These are phyloP conservation scores for Parthenolecanium corni DNA, from an alignment of 2,888 invertebrate genomes.

Conservation along the genomic window DNA sequence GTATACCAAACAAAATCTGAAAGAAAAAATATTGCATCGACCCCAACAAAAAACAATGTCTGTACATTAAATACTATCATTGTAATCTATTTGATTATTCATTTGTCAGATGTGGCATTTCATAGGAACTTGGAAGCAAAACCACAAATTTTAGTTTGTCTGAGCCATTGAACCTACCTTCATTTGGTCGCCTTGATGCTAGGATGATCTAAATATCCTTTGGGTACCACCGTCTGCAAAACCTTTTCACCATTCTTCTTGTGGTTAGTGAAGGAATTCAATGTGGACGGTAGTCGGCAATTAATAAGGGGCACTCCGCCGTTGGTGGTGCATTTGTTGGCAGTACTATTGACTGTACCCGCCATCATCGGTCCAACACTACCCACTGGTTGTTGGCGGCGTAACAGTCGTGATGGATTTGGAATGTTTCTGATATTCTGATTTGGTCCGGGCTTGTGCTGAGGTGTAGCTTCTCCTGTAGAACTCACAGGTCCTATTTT, in stretches of 20 bases:
- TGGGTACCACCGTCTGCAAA: not conserved
- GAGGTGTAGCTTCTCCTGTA: not conserved
- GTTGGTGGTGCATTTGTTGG: not conserved
- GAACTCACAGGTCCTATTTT: conserved; percentile 33
- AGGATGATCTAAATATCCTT: conserved; percentile 1
- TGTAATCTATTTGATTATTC: not conserved
- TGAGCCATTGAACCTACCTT: not conserved
- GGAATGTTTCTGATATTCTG: conserved; percentile 52
- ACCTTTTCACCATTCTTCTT: conserved; percentile 7
- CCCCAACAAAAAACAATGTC: not conserved
- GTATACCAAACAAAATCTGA: conserved; percentile 4
- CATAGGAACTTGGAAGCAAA: not conserved
- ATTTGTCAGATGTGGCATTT: no score
- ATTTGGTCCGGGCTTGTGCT: conserved; percentile 41
- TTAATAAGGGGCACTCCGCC: not conserved
- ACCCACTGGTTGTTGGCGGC: conserved; percentile 41
- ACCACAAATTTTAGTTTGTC: no score
- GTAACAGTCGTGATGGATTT: conserved; percentile 49
- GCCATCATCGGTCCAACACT: no score
- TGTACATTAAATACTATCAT: not conserved
- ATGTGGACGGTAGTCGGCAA: not conserved
- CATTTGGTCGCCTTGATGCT: conserved; percentile 10
- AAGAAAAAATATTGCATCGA: conserved; percentile 17
- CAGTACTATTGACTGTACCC: not conserved
- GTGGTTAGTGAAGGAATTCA: conserved; percentile 1